Evolutionary conservation across 1,140 invertebrate species (phyloP).

Genomic region (Andrena cerasifolii): DNA sequence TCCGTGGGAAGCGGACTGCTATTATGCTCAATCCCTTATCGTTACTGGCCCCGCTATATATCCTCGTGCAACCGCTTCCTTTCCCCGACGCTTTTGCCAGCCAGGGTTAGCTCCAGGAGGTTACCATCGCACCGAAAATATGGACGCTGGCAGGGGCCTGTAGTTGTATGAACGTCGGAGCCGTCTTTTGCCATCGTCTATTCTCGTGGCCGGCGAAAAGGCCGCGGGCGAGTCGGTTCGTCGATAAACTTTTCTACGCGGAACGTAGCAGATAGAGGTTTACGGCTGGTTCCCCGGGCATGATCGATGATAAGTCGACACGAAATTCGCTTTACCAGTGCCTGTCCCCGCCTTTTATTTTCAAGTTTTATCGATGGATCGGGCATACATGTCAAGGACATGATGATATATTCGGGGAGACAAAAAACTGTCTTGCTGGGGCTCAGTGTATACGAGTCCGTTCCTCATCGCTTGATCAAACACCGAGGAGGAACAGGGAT

Average conservation of each 20-base stretch:
- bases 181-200: slow-evolving; percentile 27
- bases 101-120: slow-evolving; percentile 42
- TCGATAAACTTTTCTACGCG: slow-evolving; percentile 52
- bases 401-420: slow-evolving; percentile 45
- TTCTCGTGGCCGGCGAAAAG: slow-evolving; percentile 37
- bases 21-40: slow-evolving; percentile 79
- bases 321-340: slow-evolving; percentile 36
- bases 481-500: slow-evolving; percentile 8
- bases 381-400: slow-evolving; percentile 36
- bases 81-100: slow-evolving; percentile 35
- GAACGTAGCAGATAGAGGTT: slow-evolving; percentile 46
- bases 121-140: slow-evolving; percentile 54
- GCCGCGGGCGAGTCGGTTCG: slow-evolving; percentile 50
- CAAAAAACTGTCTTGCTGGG: slow-evolving; percentile 34
- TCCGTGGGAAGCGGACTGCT: slow-evolving; percentile 69
- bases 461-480: slow-evolving; percentile 37
- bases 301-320: slow-evolving; percentile 50
- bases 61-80: slow-evolving; percentile 70
- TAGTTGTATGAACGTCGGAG: slow-evolving; percentile 11
- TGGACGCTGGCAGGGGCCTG: slow-evolving; percentile 31
- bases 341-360: slow-evolving; percentile 26
- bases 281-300: slow-evolving; percentile 51
- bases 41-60: slow-evolving; percentile 73
- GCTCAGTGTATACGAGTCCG: background rate
- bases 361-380: slow-evolving; percentile 39